phyloP scores from a whole-genome alignment of 2,888 invertebrate species.

The Sericinus montela region DNA sequence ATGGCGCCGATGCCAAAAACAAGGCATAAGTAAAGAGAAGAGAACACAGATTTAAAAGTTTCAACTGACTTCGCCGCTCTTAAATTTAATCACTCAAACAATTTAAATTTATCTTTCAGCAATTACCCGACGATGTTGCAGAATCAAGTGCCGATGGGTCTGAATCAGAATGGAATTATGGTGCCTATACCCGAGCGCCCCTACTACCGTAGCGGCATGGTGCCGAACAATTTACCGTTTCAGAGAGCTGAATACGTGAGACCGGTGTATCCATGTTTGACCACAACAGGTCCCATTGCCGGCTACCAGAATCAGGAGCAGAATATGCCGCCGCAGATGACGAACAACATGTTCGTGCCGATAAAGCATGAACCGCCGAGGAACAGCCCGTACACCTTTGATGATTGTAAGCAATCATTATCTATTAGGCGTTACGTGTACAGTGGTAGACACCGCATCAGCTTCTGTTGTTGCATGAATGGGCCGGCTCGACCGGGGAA shows the following conservation, averaged over 20 bases:
- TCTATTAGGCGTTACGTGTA: too few species aligned
- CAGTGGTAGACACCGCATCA: too few species aligned
- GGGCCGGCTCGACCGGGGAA: too few species aligned
- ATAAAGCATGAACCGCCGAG: constrained; percentile 31
- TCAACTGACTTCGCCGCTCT: too few species aligned
- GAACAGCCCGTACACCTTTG: constrained; percentile 35
- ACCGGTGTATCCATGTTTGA: constrained; percentile 25
- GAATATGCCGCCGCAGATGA: constrained; percentile 20
- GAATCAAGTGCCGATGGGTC: constrained; percentile 22
- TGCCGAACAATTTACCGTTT: constrained; percentile 29
- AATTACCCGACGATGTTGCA: constrained; percentile 28
- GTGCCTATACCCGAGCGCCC: constrained; percentile 34
- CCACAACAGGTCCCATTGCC: constrained; percentile 6
- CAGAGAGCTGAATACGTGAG: constrained; percentile 28
- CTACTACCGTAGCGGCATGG: constrained; percentile 31
- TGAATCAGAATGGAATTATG: constrained; percentile 30
- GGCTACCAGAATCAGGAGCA: constrained; percentile 25
- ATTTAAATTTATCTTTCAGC: constrained; percentile 26
- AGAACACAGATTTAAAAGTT: too few species aligned
- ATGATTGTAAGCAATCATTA: constrained; percentile 34
- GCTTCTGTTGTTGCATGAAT: too few species aligned
- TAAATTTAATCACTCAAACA: too few species aligned
- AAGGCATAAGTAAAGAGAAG: too few species aligned
- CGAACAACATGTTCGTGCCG: constrained; percentile 33
- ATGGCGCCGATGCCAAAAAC: too few species aligned